Base-by-base conservation (phyloP, 1,140 invertebrate genomes). In the Calliopsis andreniformis region DNA sequence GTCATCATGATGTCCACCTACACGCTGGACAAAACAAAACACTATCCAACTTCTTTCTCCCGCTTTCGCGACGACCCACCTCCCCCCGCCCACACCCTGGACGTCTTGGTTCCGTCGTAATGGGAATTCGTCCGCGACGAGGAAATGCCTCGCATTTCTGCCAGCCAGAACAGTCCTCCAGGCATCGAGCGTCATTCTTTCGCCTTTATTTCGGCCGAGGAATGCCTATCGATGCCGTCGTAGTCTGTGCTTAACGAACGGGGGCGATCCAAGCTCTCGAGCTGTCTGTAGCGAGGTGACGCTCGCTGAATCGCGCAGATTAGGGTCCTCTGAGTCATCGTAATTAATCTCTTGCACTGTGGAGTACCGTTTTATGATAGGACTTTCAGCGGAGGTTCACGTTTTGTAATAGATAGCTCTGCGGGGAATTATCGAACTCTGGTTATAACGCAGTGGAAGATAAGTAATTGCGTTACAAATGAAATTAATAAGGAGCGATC, bases 1-100 rank as follows among this genome's bases (percentile, higher is more conserved):
- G 88, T 90, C 90, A 90, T 91, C 88, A 88, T 89, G 86, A 89
- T 89, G 90, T 90, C 90, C 87, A 89, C 86, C 86, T 86, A 83
- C 69, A 73, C 76, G 76, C 78, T 67, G 86, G 86, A 90, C 89
- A 87, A 89, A 90, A 91, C 87, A 91, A 90, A 91, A 91, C 86
- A 89, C 84, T 79, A 76, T 76, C 64, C 58, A 51, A 66, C 67
- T 76, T 69, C 62, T 79, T 70, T 23, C 66, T 53, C 64, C 30
- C 58, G 42, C 16, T 42, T 39, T 6, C 28, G 2, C 61, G 0
- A n/a, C n/a, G n/a, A n/a, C n/a, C n/a, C n/a, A n/a, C n/a, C 32
- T 20, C 5, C 6, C 20, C 3, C 32, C 47, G 0, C 7, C 28
- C 7, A 0, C 18, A 18, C 35, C 18, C 14, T 10, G 7, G 23